These are phyloP conservation scores for Apodemus speciosus DNA, from an alignment of 2,113 vertebrate species.

Conservation along the genomic window DNA sequence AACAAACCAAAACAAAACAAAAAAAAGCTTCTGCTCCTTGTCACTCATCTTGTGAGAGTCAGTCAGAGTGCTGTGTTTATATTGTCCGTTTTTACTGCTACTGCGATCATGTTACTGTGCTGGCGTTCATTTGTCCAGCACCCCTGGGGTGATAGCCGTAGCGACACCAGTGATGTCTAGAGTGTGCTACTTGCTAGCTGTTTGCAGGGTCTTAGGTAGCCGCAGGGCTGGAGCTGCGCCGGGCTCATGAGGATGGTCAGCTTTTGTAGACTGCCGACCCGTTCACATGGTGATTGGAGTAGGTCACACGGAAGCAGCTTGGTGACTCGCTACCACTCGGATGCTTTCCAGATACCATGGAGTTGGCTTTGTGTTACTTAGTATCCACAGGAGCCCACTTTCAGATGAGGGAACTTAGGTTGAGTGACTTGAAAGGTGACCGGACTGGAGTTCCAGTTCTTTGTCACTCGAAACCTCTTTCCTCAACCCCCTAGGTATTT, in stretches of 20 bases:
- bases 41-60: neutral
- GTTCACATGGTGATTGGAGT: neutral
- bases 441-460: neutral
- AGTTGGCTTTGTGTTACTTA: neutral
- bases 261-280: neutral
- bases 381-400: neutral
- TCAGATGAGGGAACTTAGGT: neutral
- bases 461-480: neutral
- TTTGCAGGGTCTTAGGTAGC: neutral
- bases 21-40: neutral
- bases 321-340: neutral
- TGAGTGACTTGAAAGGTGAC: neutral
- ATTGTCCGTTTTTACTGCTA: neutral
- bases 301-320: neutral
- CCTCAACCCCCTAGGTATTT: neutral
- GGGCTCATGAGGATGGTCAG: rapidly evolving
- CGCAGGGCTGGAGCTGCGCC: rapidly evolving
- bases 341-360: neutral
- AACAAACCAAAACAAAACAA: too few relatives aligned
- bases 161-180: neutral
- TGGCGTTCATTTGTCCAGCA: neutral
- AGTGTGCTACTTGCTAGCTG: neutral
- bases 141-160: neutral
- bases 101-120: neutral
- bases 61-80: neutral